Evolutionary conservation across 2,888 invertebrate species (phyloP).

Genomic region (Lamellibrachia columna): DNA sequence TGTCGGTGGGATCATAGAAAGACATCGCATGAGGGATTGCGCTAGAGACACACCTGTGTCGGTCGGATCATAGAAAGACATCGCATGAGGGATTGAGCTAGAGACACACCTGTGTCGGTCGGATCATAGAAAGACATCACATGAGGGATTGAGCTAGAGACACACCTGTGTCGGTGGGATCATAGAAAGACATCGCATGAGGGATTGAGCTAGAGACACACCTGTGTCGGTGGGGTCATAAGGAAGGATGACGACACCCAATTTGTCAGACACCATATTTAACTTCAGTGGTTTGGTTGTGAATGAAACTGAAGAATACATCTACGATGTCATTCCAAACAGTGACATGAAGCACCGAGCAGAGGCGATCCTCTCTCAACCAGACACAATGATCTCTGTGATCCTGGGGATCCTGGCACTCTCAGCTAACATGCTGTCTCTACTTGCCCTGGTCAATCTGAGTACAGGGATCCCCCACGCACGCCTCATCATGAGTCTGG

Average conservation of each 20-base stretch:
- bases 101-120: no score
- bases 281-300: neutral
- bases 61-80: neutral
- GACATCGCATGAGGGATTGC: neutral
- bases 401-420: conserved; percentile 44
- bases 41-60: no score
- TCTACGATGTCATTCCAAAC: neutral
- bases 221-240: neutral
- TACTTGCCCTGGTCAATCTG: conserved; percentile 50
- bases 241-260: neutral
- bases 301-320: neutral
- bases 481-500: conserved; percentile 53
- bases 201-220: no score
- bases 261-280: neutral
- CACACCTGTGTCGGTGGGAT: no score
- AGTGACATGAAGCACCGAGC: neutral
- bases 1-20: neutral
- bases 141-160: neutral
- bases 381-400: conserved; percentile 33
- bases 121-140: neutral
- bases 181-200: neutral
- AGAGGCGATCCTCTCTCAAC: conserved; percentile 14
- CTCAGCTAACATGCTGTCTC: conserved; percentile 47
- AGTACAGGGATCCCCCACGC: conserved; percentile 49
- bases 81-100: neutral